Evolutionary conservation across 2,797 vertebrate species (phyloP).

Genomic region (Astyanax mexicanus): DNA sequence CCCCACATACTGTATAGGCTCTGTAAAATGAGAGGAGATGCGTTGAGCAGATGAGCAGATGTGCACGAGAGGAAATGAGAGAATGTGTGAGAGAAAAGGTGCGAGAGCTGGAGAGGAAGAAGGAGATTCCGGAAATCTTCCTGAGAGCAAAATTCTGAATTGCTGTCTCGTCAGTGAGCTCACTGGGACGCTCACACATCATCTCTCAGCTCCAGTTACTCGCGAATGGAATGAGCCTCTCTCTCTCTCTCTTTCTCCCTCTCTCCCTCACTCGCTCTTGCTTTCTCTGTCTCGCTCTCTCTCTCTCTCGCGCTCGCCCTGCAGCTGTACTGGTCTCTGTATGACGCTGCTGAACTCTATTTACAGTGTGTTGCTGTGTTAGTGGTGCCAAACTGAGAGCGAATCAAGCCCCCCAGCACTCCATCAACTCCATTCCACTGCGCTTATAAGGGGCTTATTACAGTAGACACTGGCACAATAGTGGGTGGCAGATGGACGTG

Average conservation of each 20-base stretch:
- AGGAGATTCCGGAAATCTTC: conserved; percentile 17
- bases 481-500: neutral
- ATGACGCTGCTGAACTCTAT: conserved; percentile 71
- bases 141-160: conserved; percentile 30
- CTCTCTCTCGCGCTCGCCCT: conserved; percentile 53
- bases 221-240: conserved; percentile 28
- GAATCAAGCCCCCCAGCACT: neutral
- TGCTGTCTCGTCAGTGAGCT: conserved; percentile 13
- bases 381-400: neutral
- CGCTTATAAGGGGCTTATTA: neutral
- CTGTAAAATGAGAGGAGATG: too few species aligned
- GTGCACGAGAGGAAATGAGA: neutral
- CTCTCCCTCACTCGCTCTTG: conserved; percentile 28
- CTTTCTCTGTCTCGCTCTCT: neutral
- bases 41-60: conserved; percentile 16
- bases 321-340: conserved; percentile 68
- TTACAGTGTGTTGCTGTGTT: conserved; percentile 58
- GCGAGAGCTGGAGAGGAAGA: conserved; percentile 1
- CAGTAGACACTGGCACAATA: neutral
- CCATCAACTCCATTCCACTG: neutral
- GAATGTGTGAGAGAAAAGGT: conserved; percentile 8
- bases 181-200: conserved; percentile 38
- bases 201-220: conserved; percentile 46
- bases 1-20: neutral
- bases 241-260: neutral